Percentiles rank a stretch among this genome's conserved stretches.
phyloP scores from a whole-genome alignment of 2,113 vertebrate species.

The Promerops cafer region DNA sequence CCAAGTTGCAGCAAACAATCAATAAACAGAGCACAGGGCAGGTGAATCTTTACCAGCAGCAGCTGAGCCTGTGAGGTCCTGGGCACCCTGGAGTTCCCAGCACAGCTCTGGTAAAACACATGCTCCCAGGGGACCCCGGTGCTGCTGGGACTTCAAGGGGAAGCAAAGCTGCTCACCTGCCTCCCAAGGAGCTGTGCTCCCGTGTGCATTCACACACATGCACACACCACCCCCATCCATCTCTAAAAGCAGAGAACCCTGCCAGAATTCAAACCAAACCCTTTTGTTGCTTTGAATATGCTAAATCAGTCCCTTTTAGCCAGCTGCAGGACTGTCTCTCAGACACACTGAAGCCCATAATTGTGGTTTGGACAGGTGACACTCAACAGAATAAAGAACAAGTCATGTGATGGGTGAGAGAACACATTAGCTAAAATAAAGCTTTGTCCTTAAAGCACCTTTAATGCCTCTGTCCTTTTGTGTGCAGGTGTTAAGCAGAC shows the following conservation, averaged over 20 bases:
- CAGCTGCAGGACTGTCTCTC: background rate
- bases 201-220: background rate
- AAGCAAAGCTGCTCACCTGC: background rate
- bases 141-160: background rate
- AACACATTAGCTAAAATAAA: background rate
- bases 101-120: background rate
- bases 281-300: background rate
- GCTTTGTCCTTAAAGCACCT: constrained; percentile 18
- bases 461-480: constrained; percentile 3
- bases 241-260: background rate
- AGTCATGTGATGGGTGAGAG: background rate
- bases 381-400: background rate
- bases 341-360: background rate
- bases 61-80: background rate
- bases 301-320: background rate
- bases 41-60: background rate
- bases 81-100: background rate
- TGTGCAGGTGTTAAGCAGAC: constrained; percentile 25
- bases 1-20: background rate
- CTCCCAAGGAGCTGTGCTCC: background rate
- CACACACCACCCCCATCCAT: background rate
- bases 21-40: background rate
- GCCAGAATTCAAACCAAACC: background rate
- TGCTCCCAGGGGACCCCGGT: rapidly evolving
- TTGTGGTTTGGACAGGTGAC: background rate